Evolutionary conservation across 2,888 invertebrate species (phyloP).

Genomic region (Byasa hedistus): DNA sequence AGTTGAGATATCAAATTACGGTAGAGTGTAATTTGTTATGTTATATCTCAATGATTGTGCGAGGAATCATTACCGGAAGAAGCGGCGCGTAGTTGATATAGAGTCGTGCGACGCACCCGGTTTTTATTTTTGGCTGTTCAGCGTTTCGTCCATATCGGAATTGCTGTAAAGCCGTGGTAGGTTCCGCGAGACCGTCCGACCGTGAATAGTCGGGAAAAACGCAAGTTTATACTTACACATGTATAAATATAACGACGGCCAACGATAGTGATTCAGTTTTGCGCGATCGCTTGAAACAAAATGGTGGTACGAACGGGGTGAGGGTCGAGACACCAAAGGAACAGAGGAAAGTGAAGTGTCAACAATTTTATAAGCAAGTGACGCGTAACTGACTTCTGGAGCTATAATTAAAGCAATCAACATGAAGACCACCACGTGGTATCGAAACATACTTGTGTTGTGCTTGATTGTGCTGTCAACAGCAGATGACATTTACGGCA

Average conservation of each 20-base stretch:
- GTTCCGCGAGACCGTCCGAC: constrained; percentile 60
- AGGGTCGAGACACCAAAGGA: constrained; percentile 38
- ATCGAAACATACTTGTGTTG: constrained; percentile 57
- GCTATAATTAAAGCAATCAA: constrained; percentile 40
- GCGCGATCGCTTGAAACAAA: constrained; percentile 74
- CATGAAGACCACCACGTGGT: constrained; percentile 50
- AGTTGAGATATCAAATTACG: constrained; percentile 32
- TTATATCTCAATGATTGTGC: constrained; percentile 16
- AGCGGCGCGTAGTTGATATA: constrained; percentile 54
- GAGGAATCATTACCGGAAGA: constrained; percentile 61
- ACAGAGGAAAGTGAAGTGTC: constrained; percentile 64
- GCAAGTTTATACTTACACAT: constrained; percentile 71
- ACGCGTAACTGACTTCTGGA: constrained; percentile 39
- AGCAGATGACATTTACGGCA: constrained; percentile 55
- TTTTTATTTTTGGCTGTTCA: constrained; percentile 58
- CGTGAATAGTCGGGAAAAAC: constrained; percentile 72
- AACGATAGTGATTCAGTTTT: constrained; percentile 74
- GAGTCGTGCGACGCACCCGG: constrained; percentile 43
- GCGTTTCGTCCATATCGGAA: constrained; percentile 65
- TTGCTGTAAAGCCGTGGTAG: constrained; percentile 48
- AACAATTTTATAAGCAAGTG: constrained; percentile 49
- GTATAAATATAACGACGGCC: constrained; percentile 74
- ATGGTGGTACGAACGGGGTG: constrained; percentile 64
- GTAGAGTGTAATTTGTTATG: constrained; percentile 32
- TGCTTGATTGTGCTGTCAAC: constrained; percentile 48